phyloP scores from a whole-genome alignment of 2,888 invertebrate genomes.

The Heliconius aoede region DNA sequence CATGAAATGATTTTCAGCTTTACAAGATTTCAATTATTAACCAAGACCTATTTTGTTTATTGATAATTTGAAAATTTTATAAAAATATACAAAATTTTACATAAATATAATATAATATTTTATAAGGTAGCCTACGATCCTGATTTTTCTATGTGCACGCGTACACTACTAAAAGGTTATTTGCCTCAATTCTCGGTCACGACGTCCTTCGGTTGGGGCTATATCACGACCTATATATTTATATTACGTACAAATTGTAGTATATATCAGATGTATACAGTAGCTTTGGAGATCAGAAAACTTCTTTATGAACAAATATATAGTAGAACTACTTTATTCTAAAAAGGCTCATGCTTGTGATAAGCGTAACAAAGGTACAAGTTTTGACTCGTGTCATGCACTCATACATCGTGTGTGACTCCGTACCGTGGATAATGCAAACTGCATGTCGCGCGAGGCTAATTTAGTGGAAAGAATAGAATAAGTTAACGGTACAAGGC shows the following conservation, averaged over 20 bases:
- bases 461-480: constrained; percentile 57
- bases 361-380: constrained; percentile 57
- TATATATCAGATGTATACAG: neutral
- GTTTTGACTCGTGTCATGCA: constrained; percentile 62
- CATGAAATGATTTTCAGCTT: constrained; percentile 30
- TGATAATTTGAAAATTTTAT: neutral
- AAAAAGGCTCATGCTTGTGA: constrained; percentile 57
- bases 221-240: constrained; percentile 70
- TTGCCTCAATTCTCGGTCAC: constrained; percentile 72
- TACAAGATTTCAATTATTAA: neutral
- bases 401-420: constrained; percentile 47
- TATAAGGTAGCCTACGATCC: constrained; percentile 54
- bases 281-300: constrained; percentile 3
- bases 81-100: neutral
- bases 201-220: constrained; percentile 70
- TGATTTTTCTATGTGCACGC: constrained; percentile 64
- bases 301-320: neutral
- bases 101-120: no score
- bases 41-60: neutral
- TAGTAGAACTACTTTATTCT: constrained; percentile 40
- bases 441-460: constrained; percentile 52
- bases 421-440: constrained; percentile 67
- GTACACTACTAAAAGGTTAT: constrained; percentile 71
- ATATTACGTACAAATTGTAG: constrained; percentile 67
- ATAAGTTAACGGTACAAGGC: constrained; percentile 61